Evolutionary conservation across 2,888 invertebrate genomes (phyloP), one percentile per base, ranked within the genome.

Genomic region (Melolontha melolontha): DNA sequence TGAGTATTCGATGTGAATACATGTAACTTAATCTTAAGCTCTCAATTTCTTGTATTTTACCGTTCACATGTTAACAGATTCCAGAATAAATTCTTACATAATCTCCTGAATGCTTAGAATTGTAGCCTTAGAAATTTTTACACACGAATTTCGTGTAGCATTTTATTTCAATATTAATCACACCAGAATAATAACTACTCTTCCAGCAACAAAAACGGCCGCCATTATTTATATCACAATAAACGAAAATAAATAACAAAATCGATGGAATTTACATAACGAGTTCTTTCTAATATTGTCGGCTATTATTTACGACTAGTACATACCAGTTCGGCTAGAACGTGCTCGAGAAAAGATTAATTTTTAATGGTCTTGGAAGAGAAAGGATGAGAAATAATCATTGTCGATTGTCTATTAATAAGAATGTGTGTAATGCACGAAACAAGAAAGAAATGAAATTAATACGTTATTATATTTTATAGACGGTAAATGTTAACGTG

Each of bases 261-360:
- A 51, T 64, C 64, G 64, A 64, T 54, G 51, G 64, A 64, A 64
- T 64, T 64, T 64, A 64, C 64, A 64, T 64, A 64, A 54, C 64
- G 54, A 64, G 52, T 54, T 64, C 54, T 52, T 34, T 34, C 42
- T 52, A 62, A 64, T 51, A 64, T 51, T 47, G 51, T 54, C 64
- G 54, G 54, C 51, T 42, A 54, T 64, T 52, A 64, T 62, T 62
- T 62, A 62, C 59, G 59, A 62, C 47, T 62, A 47, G 16, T 34
- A 34, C 34, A 34, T 50, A 27, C 27, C 27, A n/a, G 34, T 44
- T 64, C 34, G 52, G 51, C 17, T 64, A 64, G 52, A 34, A 52
- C 51, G 52, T 64, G 51, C 52, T 14, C 44, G 51, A 51, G 44
- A 64, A 64, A 54, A 54, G 64, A 51, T 62, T 62, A 62, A 62